Base-by-base conservation (phyloP, 2,113 vertebrate species). In the Rissa tridactyla region DNA sequence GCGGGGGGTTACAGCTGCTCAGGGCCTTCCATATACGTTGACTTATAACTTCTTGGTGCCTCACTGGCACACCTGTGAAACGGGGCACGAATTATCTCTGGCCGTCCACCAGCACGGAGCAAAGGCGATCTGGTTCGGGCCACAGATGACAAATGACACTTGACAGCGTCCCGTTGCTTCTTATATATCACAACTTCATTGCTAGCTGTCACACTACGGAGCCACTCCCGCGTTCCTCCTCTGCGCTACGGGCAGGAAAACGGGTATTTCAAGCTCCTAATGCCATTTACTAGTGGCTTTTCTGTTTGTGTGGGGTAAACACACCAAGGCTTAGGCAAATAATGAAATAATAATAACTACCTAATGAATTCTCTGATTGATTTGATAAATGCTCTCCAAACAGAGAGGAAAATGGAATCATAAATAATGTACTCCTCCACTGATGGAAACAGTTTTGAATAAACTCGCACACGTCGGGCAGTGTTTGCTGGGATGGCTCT, bases 301-400 rank as follows among this genome's bases (percentile, higher is more conserved):
- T 68, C 19, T 88, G 15, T 96, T 95, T 94, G 80, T 42, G 47
- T 44, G n/a, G 60, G 3, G 47, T 54, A 96, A 93, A 95, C 38
- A 94, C 69, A 81, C 25, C 30, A 32, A 84, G 83, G 60, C 72
- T 83, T 71, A 57, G 55, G 42, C 79, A 95, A 97, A 95, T 90
- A 96, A 83, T 78, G 65, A 94, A 94, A 96, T 94, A 94, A 83
- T 58, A 92, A 64, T 82, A 92, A 94, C 87, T 69, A 69, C 58
- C 52, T 93, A 93, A 96, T 96, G 87, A 94, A 86, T 68, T 84
- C n/a, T 94, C 60, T 76, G 92, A 96, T 92, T 94, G 92, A 95
- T 86, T 93, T 90, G 85, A 93, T 93, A 96, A 94, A 90, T 40
- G 60, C 69, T 96, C 52, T 92, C 69, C 82, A 95, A 97, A 97